phyloP scores from a whole-genome alignment of 2,888 invertebrate species.

The Spicauda simplicius region DNA sequence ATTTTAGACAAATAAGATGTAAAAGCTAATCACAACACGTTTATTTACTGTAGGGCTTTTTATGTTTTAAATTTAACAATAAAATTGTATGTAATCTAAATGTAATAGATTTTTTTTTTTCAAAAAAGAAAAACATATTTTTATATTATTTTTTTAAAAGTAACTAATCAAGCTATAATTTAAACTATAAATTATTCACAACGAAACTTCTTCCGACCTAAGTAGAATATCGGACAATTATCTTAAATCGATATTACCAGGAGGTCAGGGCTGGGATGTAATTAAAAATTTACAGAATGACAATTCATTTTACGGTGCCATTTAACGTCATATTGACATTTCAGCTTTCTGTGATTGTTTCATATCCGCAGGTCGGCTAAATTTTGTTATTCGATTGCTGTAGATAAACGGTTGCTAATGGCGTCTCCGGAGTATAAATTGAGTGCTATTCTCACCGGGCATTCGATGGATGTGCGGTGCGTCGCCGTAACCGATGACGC shows the following conservation, averaged over 20 bases:
- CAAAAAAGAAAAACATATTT: too few relatives aligned
- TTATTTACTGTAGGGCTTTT: too few relatives aligned
- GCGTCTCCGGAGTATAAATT: conserved; percentile 89
- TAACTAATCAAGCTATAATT: too few relatives aligned
- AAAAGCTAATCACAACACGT: too few relatives aligned
- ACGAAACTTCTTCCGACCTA: background rate
- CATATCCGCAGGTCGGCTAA: conserved; percentile 5
- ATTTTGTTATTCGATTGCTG: background rate
- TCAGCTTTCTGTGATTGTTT: background rate
- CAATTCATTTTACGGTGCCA: conserved; percentile 7
- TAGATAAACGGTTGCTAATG: conserved; percentile 56
- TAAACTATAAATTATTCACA: too few relatives aligned
- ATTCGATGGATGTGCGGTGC: conserved; percentile 93
- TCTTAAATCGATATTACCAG: background rate
- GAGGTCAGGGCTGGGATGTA: background rate
- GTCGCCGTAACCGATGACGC: conserved; percentile 88
- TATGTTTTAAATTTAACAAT: too few relatives aligned
- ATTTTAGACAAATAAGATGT: too few relatives aligned
- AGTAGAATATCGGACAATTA: background rate
- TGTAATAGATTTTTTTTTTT: too few relatives aligned
- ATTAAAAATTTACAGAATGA: conserved; percentile 14
- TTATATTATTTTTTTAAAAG: too few relatives aligned
- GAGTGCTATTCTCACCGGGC: conserved; percentile 90
- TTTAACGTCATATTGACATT: background rate
- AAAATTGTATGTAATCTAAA: too few relatives aligned